Conservation (phyloP, 2,888 invertebrate genomes). For the Biston betularia region DNA sequence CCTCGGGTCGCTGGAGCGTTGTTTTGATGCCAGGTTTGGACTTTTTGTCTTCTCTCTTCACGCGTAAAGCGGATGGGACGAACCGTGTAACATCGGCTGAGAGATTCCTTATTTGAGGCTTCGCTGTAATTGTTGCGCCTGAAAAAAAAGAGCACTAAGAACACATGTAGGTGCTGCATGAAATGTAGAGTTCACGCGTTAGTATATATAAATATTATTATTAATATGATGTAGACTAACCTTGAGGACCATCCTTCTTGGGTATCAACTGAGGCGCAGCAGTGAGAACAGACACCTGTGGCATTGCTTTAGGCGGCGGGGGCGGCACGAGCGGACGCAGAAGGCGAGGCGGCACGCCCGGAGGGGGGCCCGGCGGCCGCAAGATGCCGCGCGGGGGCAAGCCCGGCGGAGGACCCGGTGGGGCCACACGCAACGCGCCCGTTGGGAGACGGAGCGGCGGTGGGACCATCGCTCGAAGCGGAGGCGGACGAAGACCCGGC, state of each 20-base stretch:
- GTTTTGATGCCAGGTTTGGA: slow-evolving; percentile 84
- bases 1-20: slow-evolving; percentile 82
- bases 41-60: slow-evolving; percentile 94
- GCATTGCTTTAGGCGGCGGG: slow-evolving; percentile 69
- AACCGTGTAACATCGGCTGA: slow-evolving; percentile 98
- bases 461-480: slow-evolving; percentile 60
- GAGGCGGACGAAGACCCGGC: slow-evolving; percentile 70
- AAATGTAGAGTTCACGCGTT: too few species aligned
- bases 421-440: slow-evolving; percentile 75
- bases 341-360: slow-evolving; percentile 88
- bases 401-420: slow-evolving; percentile 88
- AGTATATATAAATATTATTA: too few species aligned
- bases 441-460: slow-evolving; percentile 52
- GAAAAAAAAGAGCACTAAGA: slow-evolving; percentile 45
- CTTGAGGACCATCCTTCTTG: slow-evolving; percentile 88
- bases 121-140: slow-evolving; percentile 96
- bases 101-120: slow-evolving; percentile 97
- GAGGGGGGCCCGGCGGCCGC: slow-evolving; percentile 88
- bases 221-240: slow-evolving; percentile 46
- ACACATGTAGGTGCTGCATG: too few species aligned
- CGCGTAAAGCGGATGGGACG: slow-evolving; percentile 96
- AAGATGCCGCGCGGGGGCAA: slow-evolving; percentile 70
- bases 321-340: slow-evolving; percentile 87
- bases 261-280: slow-evolving; percentile 94
- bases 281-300: slow-evolving; percentile 90